Base-by-base conservation (phyloP, 2,888 invertebrate genomes). In the Heliconius cydno region DNA sequence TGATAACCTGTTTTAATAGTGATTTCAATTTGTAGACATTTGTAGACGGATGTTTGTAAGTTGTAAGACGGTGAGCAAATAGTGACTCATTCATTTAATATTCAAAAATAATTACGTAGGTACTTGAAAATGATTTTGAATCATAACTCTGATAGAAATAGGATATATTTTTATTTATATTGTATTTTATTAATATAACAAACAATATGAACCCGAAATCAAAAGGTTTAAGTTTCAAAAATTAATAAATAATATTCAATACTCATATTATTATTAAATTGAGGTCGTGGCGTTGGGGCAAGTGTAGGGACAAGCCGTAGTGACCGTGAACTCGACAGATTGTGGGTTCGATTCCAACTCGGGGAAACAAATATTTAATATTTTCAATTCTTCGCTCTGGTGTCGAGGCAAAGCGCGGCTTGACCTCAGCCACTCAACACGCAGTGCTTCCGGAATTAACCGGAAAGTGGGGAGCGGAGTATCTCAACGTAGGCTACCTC, bases 11-110 rank as follows among this genome's bases (percentile, higher is more conserved):
- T 73, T 57, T 41, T 65, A 65, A 38, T 22, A 28, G 25, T 30
- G 57, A 19, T 78, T 71, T 38, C n/a, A 76, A 66, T 28, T 76
- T 57, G 80, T 82, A 80, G 76, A 82, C 79, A 77, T 70, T 82
- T 81, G 78, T 73, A 81, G 66, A 79, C 80, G 80, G 79, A 80
- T 81, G 72, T 60, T 73, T 57, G 34, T 34, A n/a, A 57, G 13
- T 73, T 30, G 72, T 73, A 60, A n/a, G 57, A 25, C 70, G 41
- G 77, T 79, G 76, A 79, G 63, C 79, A 25, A 71, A 72, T 68
- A 76, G 85, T 87, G 87, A 88, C 84, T 87, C 87, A 87, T 83
- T 80, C 75, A 86, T 86, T 85, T 85, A 78, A 79, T 82, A 81
- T 80, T 73, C 2, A 46, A 41, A 34, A 73, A 63, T 70, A 74